Conservation (phyloP, 2,113 vertebrate species). For the Ardeotis arabs region DNA sequence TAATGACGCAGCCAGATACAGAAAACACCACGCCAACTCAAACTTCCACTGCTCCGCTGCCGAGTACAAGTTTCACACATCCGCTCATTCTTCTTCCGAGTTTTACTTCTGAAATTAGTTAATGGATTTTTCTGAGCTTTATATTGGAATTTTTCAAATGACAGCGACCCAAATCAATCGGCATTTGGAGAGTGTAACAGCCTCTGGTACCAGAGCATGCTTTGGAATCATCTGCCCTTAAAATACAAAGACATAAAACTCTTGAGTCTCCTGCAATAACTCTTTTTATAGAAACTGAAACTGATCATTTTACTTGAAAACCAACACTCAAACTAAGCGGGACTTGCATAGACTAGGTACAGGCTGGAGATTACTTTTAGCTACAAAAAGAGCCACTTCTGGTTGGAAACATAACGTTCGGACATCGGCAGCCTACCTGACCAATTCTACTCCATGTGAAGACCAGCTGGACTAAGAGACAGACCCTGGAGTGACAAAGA, state of each 20-base stretch:
- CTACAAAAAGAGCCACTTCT: not conserved
- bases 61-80: rapidly evolving
- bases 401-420: not conserved
- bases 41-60: not conserved
- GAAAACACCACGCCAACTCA: not conserved
- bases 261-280: not conserved
- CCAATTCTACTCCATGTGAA: not conserved
- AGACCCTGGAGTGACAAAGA: not conserved
- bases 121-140: not conserved
- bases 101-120: not conserved
- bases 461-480: not conserved
- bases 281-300: not conserved
- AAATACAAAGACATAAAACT: not conserved
- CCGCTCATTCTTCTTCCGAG: not conserved
- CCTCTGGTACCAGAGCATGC: not conserved
- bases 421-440: not conserved
- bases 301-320: not conserved
- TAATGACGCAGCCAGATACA: not conserved
- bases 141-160: not conserved
- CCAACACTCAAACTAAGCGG: not conserved
- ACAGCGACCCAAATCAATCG: not conserved
- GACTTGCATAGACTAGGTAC: not conserved
- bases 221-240: not conserved
- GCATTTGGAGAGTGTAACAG: not conserved
- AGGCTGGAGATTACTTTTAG: not conserved